These are phyloP conservation scores for Naja naja DNA, from an alignment of 2,113 vertebrate genomes.

Conservation along the genomic window DNA sequence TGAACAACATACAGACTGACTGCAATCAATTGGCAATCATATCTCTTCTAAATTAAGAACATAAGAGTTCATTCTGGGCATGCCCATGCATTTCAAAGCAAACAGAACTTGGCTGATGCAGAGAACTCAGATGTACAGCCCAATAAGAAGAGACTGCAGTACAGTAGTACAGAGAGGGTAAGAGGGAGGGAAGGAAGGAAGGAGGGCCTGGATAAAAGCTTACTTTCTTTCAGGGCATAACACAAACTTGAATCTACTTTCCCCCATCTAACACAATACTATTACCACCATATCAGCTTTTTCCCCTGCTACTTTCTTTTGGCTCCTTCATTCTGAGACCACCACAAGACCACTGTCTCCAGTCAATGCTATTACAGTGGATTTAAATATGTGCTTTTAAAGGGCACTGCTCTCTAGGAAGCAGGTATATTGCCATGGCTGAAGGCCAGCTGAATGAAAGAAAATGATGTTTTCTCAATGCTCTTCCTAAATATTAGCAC, in stretches of 20 bases:
- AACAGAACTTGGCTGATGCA: neutral
- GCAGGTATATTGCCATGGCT: neutral
- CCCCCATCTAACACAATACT: neutral
- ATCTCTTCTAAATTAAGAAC: constrained; percentile 21
- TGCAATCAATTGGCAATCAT: constrained; percentile 1
- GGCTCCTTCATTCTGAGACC: neutral
- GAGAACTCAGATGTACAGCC: neutral
- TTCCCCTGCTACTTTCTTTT: neutral
- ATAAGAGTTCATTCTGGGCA: constrained; percentile 9
- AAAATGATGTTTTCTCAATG: neutral
- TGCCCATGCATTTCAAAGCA: constrained; percentile 11
- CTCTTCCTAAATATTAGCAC: neutral
- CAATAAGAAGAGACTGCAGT: neutral
- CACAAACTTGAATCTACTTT: neutral
- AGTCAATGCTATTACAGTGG: neutral
- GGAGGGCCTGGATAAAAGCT: neutral
- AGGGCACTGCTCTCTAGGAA: neutral
- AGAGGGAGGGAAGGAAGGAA: neutral
- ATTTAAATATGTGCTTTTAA: neutral
- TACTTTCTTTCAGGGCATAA: neutral
- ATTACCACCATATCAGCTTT: neutral
- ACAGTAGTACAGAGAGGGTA: neutral
- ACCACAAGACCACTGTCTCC: neutral
- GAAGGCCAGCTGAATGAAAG: neutral
- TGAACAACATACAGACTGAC: constrained; percentile 5